phyloP scores from a whole-genome alignment of 2,888 invertebrate species.

The Chydorus sphaericus region DNA sequence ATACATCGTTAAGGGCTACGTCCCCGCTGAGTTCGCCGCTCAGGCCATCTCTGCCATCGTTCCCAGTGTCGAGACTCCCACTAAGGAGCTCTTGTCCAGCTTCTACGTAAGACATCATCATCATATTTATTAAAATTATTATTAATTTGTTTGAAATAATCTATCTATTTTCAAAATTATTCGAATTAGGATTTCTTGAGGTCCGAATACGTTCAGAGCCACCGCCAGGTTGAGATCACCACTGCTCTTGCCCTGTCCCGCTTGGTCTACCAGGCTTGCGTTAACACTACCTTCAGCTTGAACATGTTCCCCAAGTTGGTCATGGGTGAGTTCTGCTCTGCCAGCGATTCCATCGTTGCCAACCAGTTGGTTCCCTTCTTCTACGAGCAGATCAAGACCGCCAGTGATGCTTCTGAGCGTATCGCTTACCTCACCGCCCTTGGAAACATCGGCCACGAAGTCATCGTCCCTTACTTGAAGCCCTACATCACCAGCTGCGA shows the following conservation, averaged over 20 bases:
- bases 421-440: constrained; percentile 24
- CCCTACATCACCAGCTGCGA: constrained; percentile 15
- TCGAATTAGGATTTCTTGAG: constrained; percentile 21
- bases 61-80: constrained; percentile 26
- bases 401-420: constrained; percentile 4
- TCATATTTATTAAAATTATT: neutral
- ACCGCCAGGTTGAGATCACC: constrained; percentile 20
- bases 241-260: constrained; percentile 24
- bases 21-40: constrained; percentile 22
- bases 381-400: constrained; percentile 4
- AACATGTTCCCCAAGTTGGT: constrained; percentile 22
- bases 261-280: constrained; percentile 26
- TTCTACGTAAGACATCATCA: constrained; percentile 24
- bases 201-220: constrained; percentile 19
- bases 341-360: constrained; percentile 17
- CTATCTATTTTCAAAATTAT: neutral
- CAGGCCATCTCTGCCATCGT: constrained; percentile 24
- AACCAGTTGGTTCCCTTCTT: constrained; percentile 16
- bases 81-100: constrained; percentile 24
- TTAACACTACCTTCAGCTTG: constrained; percentile 20
- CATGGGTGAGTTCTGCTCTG: constrained; percentile 21
- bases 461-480: constrained; percentile 21
- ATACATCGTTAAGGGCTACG: constrained; percentile 22
- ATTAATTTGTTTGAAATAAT: neutral
- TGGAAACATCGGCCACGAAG: constrained; percentile 27